Base-by-base conservation (phyloP, 2,888 invertebrate genomes). In the Sipha maydis region DNA sequence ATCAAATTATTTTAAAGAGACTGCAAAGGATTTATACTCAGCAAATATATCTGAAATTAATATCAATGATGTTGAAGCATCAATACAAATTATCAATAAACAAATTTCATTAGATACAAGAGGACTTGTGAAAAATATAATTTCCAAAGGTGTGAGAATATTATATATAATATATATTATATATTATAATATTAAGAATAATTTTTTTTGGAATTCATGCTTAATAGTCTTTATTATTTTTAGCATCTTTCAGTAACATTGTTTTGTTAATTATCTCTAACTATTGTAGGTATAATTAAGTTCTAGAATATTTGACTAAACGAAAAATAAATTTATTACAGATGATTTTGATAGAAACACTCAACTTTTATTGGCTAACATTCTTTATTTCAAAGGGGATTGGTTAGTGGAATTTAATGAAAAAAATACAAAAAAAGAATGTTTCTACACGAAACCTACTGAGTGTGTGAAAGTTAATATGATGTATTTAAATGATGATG, bases 321-420 rank as follows among this genome's bases (percentile, higher is more conserved):
- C 28, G 61, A 56, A 31, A n/a, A 54, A 34, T 34, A 4, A 3
- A 3, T 0, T 41, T 82, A 0, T 88, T 93, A 71, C 91, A 94
- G 94, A 91, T 11, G 92, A 92, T 77, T 91, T 95, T 21, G 91
- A 91, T 41, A 91, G 93, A 0, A 91, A 93, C 8, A 94, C 95
- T 0, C 92, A 94, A 90, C 93, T 96, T 92, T 92, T 96, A 61
- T 92, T 96, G 80, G 95, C 96, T 90, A 96, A 96, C 90, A 95
- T 95, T 0, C 93, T 96, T 91, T 96, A 95, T 91, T 96, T 96
- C 93, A 95, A 95, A 90, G 96, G 96, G n/a, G 93, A 93, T 21
- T 96, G 96, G 96, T 93, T 94, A 89, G 93, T 93, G 48, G 93
- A 94, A 0, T 96, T 96, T 91, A 93, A 94, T 89, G 91, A 92